phyloP scores from a whole-genome alignment of 2,113 vertebrate genomes.

The Entelurus aequoreus region DNA sequence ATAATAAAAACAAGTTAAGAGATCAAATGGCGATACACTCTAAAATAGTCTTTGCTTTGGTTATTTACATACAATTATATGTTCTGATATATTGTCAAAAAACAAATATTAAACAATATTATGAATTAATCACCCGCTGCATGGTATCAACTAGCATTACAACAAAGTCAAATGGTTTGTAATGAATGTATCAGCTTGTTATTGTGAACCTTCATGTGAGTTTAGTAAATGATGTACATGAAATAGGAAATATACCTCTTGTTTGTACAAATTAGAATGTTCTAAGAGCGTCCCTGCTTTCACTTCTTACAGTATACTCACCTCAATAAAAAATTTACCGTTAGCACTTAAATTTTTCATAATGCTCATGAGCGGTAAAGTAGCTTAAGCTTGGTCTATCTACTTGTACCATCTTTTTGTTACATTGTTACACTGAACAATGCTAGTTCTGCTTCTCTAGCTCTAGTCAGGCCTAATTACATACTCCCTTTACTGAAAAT shows the following conservation, averaged over 20 bases:
- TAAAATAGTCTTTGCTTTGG: no score
- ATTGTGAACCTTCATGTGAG: neutral
- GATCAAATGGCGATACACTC: no score
- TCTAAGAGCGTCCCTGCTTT: constrained; percentile 28
- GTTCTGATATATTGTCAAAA: no score
- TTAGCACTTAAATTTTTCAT: constrained; percentile 59
- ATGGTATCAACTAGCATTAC: no score
- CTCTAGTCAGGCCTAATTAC: constrained; percentile 30
- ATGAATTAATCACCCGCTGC: no score
- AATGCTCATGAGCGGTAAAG: constrained; percentile 34
- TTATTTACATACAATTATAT: no score
- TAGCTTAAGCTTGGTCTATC: constrained; percentile 33
- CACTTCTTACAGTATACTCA: constrained; percentile 52
- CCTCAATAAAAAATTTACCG: constrained; percentile 62
- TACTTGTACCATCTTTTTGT: constrained; percentile 32
- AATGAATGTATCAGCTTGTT: neutral
- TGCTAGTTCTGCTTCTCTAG: constrained; percentile 25
- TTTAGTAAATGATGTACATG: neutral
- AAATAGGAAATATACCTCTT: neutral
- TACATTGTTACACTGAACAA: constrained; percentile 26
- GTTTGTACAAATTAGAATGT: constrained; percentile 4
- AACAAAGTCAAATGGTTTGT: no score
- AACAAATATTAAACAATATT: no score
- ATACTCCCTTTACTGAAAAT: constrained; percentile 27
- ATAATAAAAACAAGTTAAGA: no score